A percentile compares a stretch with the other conserved stretches of the same genome.
phyloP scores from a whole-genome alignment of 2,113 vertebrate genomes.

The Ochotona curzoniae region DNA sequence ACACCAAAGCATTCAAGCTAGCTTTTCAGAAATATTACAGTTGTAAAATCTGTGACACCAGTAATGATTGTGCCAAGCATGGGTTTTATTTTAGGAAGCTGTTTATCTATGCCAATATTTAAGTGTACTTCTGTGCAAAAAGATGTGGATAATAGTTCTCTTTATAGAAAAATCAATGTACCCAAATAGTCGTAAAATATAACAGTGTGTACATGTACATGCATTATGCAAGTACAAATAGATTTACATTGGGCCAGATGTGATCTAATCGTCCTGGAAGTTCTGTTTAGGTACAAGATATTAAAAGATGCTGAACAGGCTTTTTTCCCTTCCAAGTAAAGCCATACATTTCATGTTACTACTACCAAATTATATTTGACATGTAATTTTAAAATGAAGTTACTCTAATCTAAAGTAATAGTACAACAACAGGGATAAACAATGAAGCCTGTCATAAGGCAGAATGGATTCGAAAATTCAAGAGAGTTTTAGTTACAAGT shows the following conservation, averaged over 20 bases:
- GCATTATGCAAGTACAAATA: slow-evolving; percentile 76
- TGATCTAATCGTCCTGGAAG: slow-evolving; percentile 66
- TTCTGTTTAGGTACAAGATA: slow-evolving; percentile 71
- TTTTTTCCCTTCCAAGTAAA: slow-evolving; percentile 72
- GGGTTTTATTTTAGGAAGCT: slow-evolving; percentile 76
- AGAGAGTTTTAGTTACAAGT: slow-evolving; percentile 82
- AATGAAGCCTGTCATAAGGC: slow-evolving; percentile 82
- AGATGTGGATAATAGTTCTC: slow-evolving; percentile 71
- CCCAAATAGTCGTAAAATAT: slow-evolving; percentile 76
- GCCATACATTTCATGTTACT: slow-evolving; percentile 74
- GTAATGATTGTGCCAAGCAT: slow-evolving; percentile 63
- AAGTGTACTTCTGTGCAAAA: slow-evolving; percentile 75
- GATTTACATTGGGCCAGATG: slow-evolving; percentile 57
- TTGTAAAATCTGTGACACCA: slow-evolving; percentile 66
- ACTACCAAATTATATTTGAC: slow-evolving; percentile 85
- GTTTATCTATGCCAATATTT: slow-evolving; percentile 77
- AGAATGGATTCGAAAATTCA: slow-evolving; percentile 74
- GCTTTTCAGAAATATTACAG: slow-evolving; percentile 69
- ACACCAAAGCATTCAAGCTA: slow-evolving; percentile 12
- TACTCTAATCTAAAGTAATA: slow-evolving; percentile 82
- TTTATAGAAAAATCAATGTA: slow-evolving; percentile 80
- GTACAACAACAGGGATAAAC: slow-evolving; percentile 76
- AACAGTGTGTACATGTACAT: slow-evolving; percentile 66
- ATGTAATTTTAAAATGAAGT: slow-evolving; percentile 86
- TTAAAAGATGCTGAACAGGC: slow-evolving; percentile 71